A percentile compares a stretch with the other conserved stretches of the same genome.
These are phyloP conservation scores for Alviniconcha strummeri DNA, from an alignment of 2,888 invertebrate genomes.

Conservation along the genomic window DNA sequence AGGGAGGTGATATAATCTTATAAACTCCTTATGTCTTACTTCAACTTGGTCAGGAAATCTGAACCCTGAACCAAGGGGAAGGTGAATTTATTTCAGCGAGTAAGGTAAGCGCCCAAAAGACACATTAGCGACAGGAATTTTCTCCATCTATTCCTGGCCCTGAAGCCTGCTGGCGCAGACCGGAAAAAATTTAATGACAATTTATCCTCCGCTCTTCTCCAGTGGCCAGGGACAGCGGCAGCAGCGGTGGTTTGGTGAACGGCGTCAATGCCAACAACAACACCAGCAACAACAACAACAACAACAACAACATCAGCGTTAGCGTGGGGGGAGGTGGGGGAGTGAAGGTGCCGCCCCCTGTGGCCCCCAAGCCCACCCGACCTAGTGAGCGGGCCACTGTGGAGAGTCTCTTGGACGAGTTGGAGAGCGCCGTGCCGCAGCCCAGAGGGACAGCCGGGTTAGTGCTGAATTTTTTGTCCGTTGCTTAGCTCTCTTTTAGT, in stretches of 20 bases:
- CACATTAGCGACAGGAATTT: no score
- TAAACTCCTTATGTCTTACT: no score
- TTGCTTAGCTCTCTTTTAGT: background rate
- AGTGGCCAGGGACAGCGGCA: constrained; percentile 3
- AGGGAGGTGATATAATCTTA: no score
- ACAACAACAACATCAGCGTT: background rate
- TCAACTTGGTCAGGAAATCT: no score
- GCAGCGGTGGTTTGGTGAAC: constrained; percentile 19
- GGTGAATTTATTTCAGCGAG: no score
- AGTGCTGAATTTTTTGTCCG: background rate
- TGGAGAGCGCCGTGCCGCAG: constrained; percentile 74
- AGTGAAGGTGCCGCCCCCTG: constrained; percentile 42
- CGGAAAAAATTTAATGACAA: no score
- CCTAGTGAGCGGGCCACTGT: constrained; percentile 83
- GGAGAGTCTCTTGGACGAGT: constrained; percentile 91
- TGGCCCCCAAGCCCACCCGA: constrained; percentile 59
- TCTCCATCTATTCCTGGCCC: no score
- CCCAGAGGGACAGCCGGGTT: constrained; percentile 39
- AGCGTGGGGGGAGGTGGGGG: constrained; percentile 12
- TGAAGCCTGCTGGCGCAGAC: no score
- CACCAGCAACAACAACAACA: background rate
- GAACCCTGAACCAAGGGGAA: no score
- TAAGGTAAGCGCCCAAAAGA: no score
- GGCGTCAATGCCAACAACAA: background rate
- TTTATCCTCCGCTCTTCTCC: background rate